Percentiles rank a stretch among this genome's conserved stretches.
Evolutionary conservation across 2,797 vertebrate species (phyloP).

Genomic region (Clamator glandarius): DNA sequence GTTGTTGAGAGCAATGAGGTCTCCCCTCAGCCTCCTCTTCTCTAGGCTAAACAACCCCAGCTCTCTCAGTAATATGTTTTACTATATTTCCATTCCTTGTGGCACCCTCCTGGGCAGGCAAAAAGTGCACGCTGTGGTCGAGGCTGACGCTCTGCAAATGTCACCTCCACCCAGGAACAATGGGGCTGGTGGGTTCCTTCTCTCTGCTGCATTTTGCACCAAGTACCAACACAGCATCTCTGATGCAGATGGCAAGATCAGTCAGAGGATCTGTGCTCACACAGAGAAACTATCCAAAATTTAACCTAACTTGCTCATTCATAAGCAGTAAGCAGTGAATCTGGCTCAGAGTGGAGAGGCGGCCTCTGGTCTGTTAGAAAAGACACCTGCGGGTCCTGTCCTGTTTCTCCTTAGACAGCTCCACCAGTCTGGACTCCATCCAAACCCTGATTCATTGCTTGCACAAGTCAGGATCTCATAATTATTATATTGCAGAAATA

Average conservation of each 20-base stretch:
- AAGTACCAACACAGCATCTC: not conserved
- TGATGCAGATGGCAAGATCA: not conserved
- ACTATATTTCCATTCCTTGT: not conserved
- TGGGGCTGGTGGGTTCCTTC: not conserved
- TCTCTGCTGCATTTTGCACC: not conserved
- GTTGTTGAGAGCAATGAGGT: too few relatives aligned
- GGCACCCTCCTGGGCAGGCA: not conserved
- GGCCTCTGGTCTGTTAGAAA: not conserved
- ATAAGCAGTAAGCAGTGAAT: not conserved
- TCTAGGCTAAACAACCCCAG: too few relatives aligned
- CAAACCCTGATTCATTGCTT: not conserved
- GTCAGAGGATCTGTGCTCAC: not conserved
- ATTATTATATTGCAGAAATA: not conserved
- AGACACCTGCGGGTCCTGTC: not conserved
- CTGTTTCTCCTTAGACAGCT: not conserved
- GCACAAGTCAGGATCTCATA: not conserved
- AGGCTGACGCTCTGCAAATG: not conserved
- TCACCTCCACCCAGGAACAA: not conserved
- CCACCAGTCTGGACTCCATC: not conserved
- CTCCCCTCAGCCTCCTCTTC: too few relatives aligned
- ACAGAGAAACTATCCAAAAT: not conserved
- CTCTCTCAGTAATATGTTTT: too few relatives aligned
- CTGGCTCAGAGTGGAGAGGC: not conserved
- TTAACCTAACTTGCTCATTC: not conserved
- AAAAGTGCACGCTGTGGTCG: not conserved